These are phyloP conservation scores for Chrosomus eos DNA, from an alignment of 2,797 vertebrate genomes.

Conservation along the genomic window DNA sequence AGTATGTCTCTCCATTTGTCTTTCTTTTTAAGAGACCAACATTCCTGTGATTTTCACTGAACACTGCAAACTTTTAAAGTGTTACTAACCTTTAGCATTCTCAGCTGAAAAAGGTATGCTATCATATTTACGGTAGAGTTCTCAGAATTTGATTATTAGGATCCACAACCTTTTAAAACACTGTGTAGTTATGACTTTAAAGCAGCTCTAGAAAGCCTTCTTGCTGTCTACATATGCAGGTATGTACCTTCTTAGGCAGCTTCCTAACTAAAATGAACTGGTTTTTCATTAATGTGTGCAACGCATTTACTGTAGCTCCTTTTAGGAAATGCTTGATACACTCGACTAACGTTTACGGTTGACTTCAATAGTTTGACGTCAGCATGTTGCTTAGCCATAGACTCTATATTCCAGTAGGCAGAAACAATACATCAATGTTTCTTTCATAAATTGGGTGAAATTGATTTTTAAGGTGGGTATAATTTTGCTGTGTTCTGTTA, in stretches of 20 bases:
- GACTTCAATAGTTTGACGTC: background rate
- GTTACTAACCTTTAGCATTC: background rate
- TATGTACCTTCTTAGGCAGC: background rate
- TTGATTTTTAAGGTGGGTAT: background rate
- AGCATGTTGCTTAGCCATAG: background rate
- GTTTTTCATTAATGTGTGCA: background rate
- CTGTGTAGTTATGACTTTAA: background rate
- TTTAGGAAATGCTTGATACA: background rate
- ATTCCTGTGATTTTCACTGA: background rate
- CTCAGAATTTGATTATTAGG: background rate
- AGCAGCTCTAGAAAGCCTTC: background rate
- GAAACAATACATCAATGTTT: background rate
- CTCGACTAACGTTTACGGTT: background rate
- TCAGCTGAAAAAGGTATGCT: background rate
- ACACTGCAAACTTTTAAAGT: background rate
- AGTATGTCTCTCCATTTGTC: conserved; percentile 26
- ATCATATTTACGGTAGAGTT: background rate
- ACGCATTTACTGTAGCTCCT: background rate
- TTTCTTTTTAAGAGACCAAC: conserved; percentile 12
- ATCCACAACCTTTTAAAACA: background rate
- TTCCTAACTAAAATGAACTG: background rate
- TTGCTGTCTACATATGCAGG: too few species aligned
- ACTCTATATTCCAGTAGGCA: background rate
- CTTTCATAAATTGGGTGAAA: background rate
- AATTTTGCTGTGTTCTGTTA: background rate